These are phyloP conservation scores for Sarcophaga rosellei DNA, from an alignment of 2,888 invertebrate genomes.

Conservation along the genomic window DNA sequence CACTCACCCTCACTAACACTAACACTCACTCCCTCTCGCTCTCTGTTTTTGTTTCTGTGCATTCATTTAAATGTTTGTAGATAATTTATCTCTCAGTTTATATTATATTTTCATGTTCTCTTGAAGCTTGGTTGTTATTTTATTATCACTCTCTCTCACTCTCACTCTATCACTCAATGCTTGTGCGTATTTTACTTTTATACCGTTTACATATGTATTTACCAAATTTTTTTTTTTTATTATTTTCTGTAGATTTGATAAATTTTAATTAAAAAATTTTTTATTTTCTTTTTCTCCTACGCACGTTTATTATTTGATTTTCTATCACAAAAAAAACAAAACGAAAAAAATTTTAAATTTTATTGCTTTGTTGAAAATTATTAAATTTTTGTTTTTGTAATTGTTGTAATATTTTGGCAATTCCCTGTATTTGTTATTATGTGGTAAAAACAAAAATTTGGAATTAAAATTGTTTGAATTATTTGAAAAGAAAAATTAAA, in stretches of 20 bases:
- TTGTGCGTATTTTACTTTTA: too few species aligned
- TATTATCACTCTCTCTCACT: too few species aligned
- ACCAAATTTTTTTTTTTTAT: too few species aligned
- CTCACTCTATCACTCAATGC: too few species aligned
- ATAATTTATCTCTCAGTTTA: background rate
- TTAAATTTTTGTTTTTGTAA: background rate
- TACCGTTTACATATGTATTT: too few species aligned
- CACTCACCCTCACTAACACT: background rate
- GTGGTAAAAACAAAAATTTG: slow-evolving; percentile 19
- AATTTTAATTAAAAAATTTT: too few species aligned
- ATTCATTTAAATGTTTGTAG: background rate
- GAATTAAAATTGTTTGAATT: slow-evolving; percentile 1
- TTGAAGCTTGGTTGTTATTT: too few species aligned
- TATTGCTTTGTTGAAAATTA: background rate
- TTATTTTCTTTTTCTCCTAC: slow-evolving; percentile 6
- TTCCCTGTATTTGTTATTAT: background rate
- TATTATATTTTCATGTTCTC: background rate
- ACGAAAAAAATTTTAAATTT: background rate
- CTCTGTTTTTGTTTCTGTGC: background rate
- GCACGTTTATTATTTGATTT: background rate
- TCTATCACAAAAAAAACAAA: background rate
- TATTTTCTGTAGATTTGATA: too few species aligned
- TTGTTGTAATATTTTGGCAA: background rate
- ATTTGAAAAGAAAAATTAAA: slow-evolving; percentile 54
- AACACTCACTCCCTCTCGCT: background rate